Base-by-base conservation (phyloP, 1,140 invertebrate genomes). In the Caligus rogercresseyi region DNA sequence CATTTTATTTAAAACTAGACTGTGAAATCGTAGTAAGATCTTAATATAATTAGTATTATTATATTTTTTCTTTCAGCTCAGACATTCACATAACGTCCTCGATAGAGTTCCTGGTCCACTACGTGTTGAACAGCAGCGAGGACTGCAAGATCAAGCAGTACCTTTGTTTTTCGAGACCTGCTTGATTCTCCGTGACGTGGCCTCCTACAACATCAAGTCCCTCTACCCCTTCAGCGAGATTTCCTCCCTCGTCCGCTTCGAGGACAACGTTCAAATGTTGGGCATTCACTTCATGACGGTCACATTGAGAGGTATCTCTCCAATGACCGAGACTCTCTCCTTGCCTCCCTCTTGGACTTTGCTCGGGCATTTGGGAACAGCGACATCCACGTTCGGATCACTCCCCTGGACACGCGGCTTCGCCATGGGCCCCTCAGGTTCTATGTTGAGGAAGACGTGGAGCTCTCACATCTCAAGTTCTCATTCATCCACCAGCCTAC, bases 371-470 rank as follows among this genome's bases (percentile, higher is more conserved):
- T 91, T 21, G 94, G 95, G 1, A 98, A 99, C 72, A 79, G 86
- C 69, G 89, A 98, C 77, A 87, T 98, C n/a, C 91, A 95, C 75
- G 87, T 98, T 1, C 86, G 86, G 69, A 93, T 93, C 78, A 77
- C 75, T 56, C 78, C 78, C 16, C 90, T 89, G 53, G 79, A 85
- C 52, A 77, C 89, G 64, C 88, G 89, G 0, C 84, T 87, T 69
- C 77, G 94, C 65, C 79, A 95, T 64, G 87, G 91, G 43, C 93
- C 93, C 20, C 78, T 95, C 52, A 83, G 83, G 70, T 79, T 83
- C 52, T 81, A 84, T 4, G 85, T 96, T 0, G 94, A 96, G 69
- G 92, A 97, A 75, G 94, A 98, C 73, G 78, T 92, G 1, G 95
- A 99, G 76, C 85, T 83, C 65, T 78, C 81, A 54, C 85, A 89